Evolutionary conservation across 2,888 invertebrate species (phyloP).

Genomic region (Papilio demoleus): DNA sequence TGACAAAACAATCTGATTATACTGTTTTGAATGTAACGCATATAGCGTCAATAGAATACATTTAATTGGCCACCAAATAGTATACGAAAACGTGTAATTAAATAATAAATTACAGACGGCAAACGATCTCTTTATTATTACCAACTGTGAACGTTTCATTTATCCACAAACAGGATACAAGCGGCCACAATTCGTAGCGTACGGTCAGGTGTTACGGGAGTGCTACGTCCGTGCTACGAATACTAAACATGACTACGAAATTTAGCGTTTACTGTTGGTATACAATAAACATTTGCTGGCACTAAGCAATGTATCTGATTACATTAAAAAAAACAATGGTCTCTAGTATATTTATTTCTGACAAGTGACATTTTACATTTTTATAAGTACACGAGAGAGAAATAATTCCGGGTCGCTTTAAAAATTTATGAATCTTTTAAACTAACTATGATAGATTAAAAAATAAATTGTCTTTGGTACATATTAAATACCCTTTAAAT

Average conservation of each 20-base stretch:
- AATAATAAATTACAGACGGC: not conserved
- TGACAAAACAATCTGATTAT: no score
- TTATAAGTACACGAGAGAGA: no score
- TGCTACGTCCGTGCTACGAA: conserved; percentile 59
- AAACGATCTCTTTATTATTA: conserved; percentile 3
- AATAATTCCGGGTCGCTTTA: no score
- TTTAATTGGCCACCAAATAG: not conserved
- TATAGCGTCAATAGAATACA: not conserved
- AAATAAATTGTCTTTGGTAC: no score
- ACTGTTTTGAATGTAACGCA: not conserved
- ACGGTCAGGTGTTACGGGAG: conserved; percentile 62
- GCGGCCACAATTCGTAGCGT: not conserved
- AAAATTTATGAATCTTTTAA: no score
- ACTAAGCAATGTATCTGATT: not conserved
- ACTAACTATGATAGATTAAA: no score
- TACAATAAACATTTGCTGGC: conserved; percentile 7
- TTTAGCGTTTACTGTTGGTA: conserved; percentile 17
- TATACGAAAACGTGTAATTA: not conserved
- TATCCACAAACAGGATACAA: conserved; percentile 13
- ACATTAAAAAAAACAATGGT: no score
- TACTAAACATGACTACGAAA: conserved; percentile 15
- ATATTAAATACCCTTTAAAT: no score
- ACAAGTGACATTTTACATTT: not conserved
- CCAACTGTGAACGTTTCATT: not conserved
- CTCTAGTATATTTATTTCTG: not conserved